Evolutionary conservation across 1,140 invertebrate species (phyloP), one percentile per base, ranked within the genome.

Genomic region (Zophobas atratus): DNA sequence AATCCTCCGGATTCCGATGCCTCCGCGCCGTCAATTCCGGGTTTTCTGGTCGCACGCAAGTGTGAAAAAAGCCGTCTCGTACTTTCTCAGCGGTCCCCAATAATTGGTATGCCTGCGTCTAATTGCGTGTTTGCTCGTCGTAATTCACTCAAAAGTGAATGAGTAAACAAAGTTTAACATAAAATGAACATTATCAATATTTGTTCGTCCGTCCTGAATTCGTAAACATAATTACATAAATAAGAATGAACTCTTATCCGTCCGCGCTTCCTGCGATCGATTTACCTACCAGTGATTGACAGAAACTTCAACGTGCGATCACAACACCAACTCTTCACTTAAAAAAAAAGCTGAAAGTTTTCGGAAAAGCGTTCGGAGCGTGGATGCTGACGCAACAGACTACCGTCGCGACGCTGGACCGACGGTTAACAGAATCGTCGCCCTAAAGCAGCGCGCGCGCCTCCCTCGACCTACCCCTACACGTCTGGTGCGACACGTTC

Each of bases 381-480:
- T 53, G 39, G 38, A 63, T 67, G 39, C 38, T 67, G 38, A 43
- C 33, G 60, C 60, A 67, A 43, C 71, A 70, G 53, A 60, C 76
- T 41, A 71, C 71, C 79, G 79, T 76, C 79, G 73, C 71, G 79
- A 76, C 75, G 73, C 79, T 76, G 73, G 73, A 74, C 79, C 70
- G 75, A 41, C 77, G 71, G 35, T 75, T 75, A 48, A 56, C 70
- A 72, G 49, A 75, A 76, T 70, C 71, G 60, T 70, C 71, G 56
- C 70, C 48, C n/a, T 56, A 33, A 6, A 35, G 48, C 49, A 48
- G 76, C 35, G 78, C 75, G 75, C 75, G 57, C 78, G 75, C 71
- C 79, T 72, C 77, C 70, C 79, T 72, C 71, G 77, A 80, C 79
- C 79, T 80, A 80, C 77, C 79, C 79, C 79, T 80, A 80, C 71